Conservation (phyloP, 2,113 vertebrate species). For the Notarius lentiginosus region DNA sequence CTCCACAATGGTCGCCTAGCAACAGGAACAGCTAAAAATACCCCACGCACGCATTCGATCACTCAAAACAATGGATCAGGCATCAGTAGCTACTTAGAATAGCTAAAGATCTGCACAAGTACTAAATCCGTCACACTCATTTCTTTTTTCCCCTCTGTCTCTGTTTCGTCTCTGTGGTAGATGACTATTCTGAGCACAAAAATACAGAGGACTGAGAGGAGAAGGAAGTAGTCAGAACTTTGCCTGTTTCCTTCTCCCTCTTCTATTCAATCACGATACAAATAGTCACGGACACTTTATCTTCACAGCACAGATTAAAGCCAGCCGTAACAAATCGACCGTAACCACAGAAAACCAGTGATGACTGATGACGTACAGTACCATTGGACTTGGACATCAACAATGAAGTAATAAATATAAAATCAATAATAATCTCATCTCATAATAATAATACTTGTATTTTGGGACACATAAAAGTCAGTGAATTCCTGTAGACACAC, state of each 20-base stretch:
- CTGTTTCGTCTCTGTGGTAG: conserved; percentile 23
- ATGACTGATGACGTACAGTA: conserved; percentile 25
- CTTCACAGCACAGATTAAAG: conserved; percentile 34
- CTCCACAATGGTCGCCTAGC: conserved; percentile 69
- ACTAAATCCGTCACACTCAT: conserved; percentile 49
- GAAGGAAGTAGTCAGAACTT: conserved; percentile 3
- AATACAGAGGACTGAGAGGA: conserved; percentile 31
- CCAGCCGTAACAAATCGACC: conserved; percentile 25
- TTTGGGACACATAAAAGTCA: background rate
- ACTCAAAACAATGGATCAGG: conserved; percentile 45
- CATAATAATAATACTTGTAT: background rate
- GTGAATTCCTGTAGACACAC: conserved; percentile 6
- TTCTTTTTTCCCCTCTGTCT: conserved; percentile 27
- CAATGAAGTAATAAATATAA: conserved; percentile 11
- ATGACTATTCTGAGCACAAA: conserved; percentile 23
- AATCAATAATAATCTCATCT: background rate
- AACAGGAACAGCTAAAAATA: conserved; percentile 74
- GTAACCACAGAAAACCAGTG: conserved; percentile 34
- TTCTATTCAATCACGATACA: conserved; percentile 5
- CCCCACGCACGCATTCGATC: conserved; percentile 49
- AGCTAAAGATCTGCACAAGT: conserved; percentile 48
- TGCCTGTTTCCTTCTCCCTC: background rate
- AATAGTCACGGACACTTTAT: conserved; percentile 12
- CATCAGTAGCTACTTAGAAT: conserved; percentile 42
- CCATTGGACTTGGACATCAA: background rate